A percentile compares a stretch with the other conserved stretches of the same genome.
Evolutionary conservation across 2,797 vertebrate genomes (phyloP).

Genomic region (Manis crassicaudata): DNA sequence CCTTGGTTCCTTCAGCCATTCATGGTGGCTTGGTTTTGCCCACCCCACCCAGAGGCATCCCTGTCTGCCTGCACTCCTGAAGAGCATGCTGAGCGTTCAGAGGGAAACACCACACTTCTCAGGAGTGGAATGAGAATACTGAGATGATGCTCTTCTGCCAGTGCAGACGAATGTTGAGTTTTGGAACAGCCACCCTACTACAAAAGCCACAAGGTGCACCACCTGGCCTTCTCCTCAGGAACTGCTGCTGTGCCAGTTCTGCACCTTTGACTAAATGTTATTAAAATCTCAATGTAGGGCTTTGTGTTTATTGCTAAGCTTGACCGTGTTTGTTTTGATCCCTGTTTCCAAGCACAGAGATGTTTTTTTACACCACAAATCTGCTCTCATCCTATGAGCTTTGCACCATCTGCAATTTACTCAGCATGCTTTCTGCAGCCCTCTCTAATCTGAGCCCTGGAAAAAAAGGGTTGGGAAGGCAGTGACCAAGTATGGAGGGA

Average conservation of each 20-base stretch:
- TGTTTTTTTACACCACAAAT: not conserved
- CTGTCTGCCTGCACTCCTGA: not conserved
- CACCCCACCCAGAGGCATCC: not conserved
- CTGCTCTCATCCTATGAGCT: not conserved
- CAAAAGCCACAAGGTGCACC: not conserved
- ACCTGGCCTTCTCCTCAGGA: not conserved
- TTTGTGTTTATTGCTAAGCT: not conserved
- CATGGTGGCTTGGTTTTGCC: not conserved
- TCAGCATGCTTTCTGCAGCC: not conserved
- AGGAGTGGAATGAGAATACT: not conserved
- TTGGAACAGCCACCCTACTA: not conserved
- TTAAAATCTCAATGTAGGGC: not conserved
- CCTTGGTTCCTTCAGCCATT: not conserved
- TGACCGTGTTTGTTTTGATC: not conserved
- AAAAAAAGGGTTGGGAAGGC: conserved; percentile 33
- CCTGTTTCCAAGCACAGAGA: not conserved
- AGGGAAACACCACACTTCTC: not conserved
- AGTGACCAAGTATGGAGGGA: not conserved
- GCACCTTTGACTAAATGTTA: not conserved
- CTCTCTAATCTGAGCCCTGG: not conserved
- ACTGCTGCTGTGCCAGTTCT: fast-evolving
- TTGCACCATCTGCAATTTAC: not conserved
- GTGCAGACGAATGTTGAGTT: not conserved
- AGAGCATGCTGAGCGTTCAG: not conserved
- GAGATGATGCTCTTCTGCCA: not conserved